phyloP scores from a whole-genome alignment of 2,797 vertebrate genomes.

The Delichon dasypus region DNA sequence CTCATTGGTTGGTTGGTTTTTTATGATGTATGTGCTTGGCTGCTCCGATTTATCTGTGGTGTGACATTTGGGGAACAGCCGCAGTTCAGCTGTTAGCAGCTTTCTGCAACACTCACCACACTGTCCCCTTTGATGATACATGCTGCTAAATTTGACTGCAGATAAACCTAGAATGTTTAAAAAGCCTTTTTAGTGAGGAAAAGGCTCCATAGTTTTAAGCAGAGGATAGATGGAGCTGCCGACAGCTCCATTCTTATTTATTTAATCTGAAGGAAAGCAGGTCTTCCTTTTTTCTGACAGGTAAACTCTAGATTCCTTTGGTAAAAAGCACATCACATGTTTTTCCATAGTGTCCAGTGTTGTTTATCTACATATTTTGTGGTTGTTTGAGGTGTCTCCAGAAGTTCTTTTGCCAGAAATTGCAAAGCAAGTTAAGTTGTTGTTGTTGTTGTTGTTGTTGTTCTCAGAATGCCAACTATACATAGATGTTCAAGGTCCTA shows the following conservation, averaged over 20 bases:
- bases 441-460: not conserved
- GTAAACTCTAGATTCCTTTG: not conserved
- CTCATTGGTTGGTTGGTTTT: not conserved
- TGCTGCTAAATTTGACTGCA: constrained; percentile 9
- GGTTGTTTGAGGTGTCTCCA: not conserved
- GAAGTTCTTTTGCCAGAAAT: not conserved
- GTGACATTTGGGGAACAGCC: not conserved
- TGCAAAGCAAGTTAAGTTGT: not conserved
- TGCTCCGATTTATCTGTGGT: not conserved
- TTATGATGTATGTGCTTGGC: not conserved
- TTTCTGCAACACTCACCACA: not conserved
- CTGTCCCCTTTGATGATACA: not conserved
- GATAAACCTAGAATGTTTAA: not conserved
- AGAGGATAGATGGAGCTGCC: not conserved
- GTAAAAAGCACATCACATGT: not conserved
- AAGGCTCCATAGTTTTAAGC: not conserved
- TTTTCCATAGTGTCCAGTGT: not conserved
- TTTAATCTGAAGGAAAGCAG: not conserved
- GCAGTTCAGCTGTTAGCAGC: not conserved
- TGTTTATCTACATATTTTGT: not conserved
- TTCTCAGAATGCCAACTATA: not conserved
- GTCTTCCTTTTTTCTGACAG: not conserved
- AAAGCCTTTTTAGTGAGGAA: not conserved
- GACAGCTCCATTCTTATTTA: not conserved
- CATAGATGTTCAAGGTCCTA: not conserved